Evolutionary conservation across 2,888 invertebrate species (phyloP).

Genomic region (Trichopria drosophilae): DNA sequence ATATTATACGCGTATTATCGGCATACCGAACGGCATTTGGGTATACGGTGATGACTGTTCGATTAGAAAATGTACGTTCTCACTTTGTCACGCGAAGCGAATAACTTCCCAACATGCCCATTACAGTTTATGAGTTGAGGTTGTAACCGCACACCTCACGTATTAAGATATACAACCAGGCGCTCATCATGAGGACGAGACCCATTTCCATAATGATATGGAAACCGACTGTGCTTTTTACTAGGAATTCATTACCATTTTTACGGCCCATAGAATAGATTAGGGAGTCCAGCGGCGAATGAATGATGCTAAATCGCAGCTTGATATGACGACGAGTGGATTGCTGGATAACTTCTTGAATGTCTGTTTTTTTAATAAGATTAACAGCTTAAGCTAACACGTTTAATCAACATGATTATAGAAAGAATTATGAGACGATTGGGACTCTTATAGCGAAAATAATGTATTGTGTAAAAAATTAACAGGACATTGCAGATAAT

Average conservation of each 20-base stretch:
- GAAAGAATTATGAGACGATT: too few species aligned
- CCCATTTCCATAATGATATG: slow-evolving; percentile 46
- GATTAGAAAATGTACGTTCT: slow-evolving; percentile 35
- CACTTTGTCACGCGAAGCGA: slow-evolving; percentile 40
- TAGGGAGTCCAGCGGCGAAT: slow-evolving; percentile 38
- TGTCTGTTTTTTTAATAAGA: too few species aligned
- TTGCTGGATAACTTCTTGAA: too few species aligned
- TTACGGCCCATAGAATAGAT: slow-evolving; percentile 43
- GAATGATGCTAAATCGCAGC: slow-evolving; percentile 38
- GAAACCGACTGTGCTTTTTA: slow-evolving; percentile 39
- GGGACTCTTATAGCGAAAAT: too few species aligned
- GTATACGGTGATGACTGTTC: slow-evolving; percentile 24
- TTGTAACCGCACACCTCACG: slow-evolving; percentile 28
- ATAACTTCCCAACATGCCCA: slow-evolving; percentile 38
- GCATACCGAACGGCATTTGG: too few species aligned
- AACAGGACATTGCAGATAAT: too few species aligned
- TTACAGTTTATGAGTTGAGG: slow-evolving; percentile 36
- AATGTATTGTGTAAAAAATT: too few species aligned
- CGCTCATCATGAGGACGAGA: slow-evolving; percentile 28
- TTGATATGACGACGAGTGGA: too few species aligned
- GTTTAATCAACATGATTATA: too few species aligned
- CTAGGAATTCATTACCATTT: slow-evolving; percentile 47
- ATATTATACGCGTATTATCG: too few species aligned
- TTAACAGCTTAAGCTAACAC: too few species aligned
- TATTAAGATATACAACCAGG: slow-evolving; percentile 36